A percentile compares a stretch with the other conserved stretches of the same genome.
These are phyloP conservation scores for Cochlearius cochlearius DNA, from an alignment of 2,113 vertebrate species.

Conservation along the genomic window DNA sequence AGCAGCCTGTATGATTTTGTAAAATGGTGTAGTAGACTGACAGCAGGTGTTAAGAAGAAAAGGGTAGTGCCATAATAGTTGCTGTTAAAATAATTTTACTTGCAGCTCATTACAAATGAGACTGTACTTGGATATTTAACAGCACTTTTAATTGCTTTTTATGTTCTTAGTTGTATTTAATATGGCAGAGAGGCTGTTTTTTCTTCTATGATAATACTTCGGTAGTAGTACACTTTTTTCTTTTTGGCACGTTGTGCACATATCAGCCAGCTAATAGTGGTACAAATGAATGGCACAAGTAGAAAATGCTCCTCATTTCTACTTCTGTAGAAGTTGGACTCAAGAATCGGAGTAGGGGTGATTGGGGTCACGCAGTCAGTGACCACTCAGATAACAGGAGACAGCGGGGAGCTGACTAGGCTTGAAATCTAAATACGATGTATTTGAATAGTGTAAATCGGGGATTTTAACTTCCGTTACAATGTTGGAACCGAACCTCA, in stretches of 20 bases:
- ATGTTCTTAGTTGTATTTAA: not conserved
- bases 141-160: not conserved
- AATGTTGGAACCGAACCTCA: not conserved
- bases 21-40: not conserved
- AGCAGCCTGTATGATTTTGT: not conserved
- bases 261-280: not conserved
- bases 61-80: not conserved
- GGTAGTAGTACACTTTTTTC: not conserved
- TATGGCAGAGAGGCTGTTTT: not conserved
- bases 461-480: not conserved
- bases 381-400: not conserved
- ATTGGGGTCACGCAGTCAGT: not conserved
- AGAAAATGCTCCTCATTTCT: not conserved
- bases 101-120: not conserved
- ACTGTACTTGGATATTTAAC: not conserved
- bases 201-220: not conserved
- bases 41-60: not conserved
- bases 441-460: not conserved
- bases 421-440: not conserved
- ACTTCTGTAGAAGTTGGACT: not conserved
- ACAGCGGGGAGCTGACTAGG: not conserved
- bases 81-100: not conserved
- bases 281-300: not conserved
- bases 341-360: not conserved
- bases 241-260: not conserved